Conservation (phyloP, 1,140 invertebrate genomes). For the Halictus rubicundus region DNA sequence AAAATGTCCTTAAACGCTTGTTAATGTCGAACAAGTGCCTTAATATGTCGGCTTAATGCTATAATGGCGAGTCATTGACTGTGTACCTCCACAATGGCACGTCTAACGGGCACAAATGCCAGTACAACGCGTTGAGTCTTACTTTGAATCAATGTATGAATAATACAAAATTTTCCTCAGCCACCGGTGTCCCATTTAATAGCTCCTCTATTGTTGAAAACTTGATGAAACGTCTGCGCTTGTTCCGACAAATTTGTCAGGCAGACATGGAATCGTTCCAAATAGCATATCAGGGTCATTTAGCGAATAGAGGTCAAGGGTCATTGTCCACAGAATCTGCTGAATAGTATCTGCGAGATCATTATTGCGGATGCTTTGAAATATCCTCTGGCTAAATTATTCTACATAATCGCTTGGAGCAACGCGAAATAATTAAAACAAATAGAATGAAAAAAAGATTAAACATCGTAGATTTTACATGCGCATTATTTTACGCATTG, state of each 20-base stretch:
- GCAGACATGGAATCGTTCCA: too few species aligned
- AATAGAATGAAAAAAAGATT: too few species aligned
- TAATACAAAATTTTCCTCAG: conserved; percentile 6
- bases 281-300: conserved; percentile 34
- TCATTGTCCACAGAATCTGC: conserved; percentile 58
- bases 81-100: conserved; percentile 15
- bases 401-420: neutral
- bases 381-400: neutral
- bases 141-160: neutral
- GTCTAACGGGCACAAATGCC: conserved; percentile 19
- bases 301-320: conserved; percentile 63
- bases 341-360: conserved; percentile 1
- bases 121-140: neutral
- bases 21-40: conserved; percentile 24
- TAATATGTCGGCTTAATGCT: conserved; percentile 35
- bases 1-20: neutral
- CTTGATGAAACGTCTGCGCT: neutral
- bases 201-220: neutral
- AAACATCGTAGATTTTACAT: neutral
- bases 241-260: neutral
- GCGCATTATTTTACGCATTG: conserved; percentile 14
- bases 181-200: neutral
- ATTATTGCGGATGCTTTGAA: conserved; percentile 3
- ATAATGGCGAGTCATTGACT: conserved; percentile 38
- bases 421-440: neutral